Conservation (phyloP, 30 jellyfish, hydroid and myxozoan genomes). For the Aurelia aurita region DNA sequence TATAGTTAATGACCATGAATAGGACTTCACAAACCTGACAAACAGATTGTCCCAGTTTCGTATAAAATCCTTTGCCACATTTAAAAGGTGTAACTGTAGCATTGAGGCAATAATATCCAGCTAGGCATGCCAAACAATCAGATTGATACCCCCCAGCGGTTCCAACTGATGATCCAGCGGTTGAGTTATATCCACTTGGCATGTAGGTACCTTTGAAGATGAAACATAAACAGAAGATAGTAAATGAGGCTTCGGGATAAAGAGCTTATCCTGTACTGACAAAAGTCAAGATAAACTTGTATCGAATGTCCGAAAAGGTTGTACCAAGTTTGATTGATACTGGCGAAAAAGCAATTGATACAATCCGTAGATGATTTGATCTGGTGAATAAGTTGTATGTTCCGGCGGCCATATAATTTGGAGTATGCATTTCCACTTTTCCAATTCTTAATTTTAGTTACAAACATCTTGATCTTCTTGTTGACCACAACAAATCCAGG, state of each 20-base stretch:
- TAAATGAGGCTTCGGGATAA: too few relatives aligned
- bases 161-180: constrained; percentile 74
- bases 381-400: constrained; percentile 50
- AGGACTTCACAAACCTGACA: constrained; percentile 81
- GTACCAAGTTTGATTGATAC: too few relatives aligned
- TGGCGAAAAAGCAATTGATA: constrained; percentile 30
- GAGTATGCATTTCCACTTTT: too few relatives aligned
- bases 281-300: too few relatives aligned
- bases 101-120: constrained; percentile 90
- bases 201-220: constrained; percentile 76
- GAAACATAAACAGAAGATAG: not conserved
- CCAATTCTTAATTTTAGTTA: too few relatives aligned
- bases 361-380: constrained; percentile 65
- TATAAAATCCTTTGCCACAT: constrained; percentile 87
- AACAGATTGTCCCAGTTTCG: constrained; percentile 94
- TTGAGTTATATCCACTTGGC: constrained; percentile 93
- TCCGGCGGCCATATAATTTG: too few relatives aligned
- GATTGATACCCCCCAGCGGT: constrained; percentile 94
- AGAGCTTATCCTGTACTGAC: too few relatives aligned
- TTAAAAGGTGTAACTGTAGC: constrained; percentile 90
- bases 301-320: too few relatives aligned
- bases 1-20: too few relatives aligned
- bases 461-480: too few relatives aligned
- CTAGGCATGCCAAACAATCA: constrained; percentile 89
- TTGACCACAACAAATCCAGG: too few relatives aligned